These are phyloP conservation scores for Lagothrix lagotricha DNA, from an alignment of 2,797 vertebrate species.

Conservation along the genomic window DNA sequence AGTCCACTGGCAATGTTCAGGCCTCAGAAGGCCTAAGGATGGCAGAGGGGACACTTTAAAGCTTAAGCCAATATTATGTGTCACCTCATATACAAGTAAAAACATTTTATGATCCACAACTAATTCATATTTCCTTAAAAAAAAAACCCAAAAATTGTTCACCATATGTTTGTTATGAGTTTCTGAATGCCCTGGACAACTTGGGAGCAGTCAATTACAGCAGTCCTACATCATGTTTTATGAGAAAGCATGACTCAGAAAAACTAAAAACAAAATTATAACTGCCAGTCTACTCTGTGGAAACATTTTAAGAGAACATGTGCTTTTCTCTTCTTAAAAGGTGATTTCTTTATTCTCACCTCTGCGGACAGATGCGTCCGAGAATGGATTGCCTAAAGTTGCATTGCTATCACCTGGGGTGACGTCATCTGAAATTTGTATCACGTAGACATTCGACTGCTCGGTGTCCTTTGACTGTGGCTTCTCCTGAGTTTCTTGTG, in stretches of 20 bases:
- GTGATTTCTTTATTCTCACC: conserved; percentile 56
- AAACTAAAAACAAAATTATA: not conserved
- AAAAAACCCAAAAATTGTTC: not conserved
- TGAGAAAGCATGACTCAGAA: not conserved
- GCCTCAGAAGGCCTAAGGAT: not conserved
- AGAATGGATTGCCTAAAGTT: conserved; percentile 26
- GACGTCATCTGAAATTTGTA: conserved; percentile 29
- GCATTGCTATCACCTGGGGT: not conserved
- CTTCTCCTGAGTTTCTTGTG: not conserved
- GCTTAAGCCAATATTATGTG: not conserved
- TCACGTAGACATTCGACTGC: fast-evolving
- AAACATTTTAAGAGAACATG: not conserved
- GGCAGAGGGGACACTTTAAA: not conserved
- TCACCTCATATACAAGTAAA: not conserved
- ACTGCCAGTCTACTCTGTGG: not conserved
- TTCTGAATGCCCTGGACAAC: not conserved
- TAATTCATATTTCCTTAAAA: not conserved
- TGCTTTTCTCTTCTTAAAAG: not conserved
- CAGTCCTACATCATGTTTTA: not conserved
- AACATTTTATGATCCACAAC: not conserved
- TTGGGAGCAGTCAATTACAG: not conserved
- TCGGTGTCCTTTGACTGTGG: not conserved
- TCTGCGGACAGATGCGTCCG: conserved; percentile 58
- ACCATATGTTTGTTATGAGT: not conserved
- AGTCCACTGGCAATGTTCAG: not conserved